Base-by-base conservation (phyloP, 2,888 invertebrate species). In the Synergus laeviventris region DNA sequence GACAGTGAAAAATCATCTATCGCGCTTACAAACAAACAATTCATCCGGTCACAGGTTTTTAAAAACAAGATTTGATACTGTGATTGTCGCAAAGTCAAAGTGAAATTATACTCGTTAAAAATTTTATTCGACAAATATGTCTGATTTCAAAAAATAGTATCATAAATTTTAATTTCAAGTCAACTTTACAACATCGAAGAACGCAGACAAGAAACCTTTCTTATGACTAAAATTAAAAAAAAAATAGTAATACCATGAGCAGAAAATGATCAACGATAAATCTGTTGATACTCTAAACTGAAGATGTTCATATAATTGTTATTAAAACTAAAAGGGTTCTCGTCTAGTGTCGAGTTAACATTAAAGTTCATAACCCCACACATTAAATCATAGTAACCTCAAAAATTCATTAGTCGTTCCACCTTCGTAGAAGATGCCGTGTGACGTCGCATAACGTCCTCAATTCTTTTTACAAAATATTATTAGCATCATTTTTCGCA, bases 361-460 rank as follows among this genome's bases (percentile, higher is more conserved):
- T 49, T 70, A 70, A 70, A 70, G 49, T 70, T 70, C 24, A 45
- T 49, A 70, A 24, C n/a, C n/a, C 16, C 31, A n/a, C 21, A 49
- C 45, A 70, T n/a, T 24, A 70, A 70, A 70, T 49, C 36, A 36
- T n/a, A 31, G 9, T 18, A 21, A 4, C 21, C 56, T 70, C 70
- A 70, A 70, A 70, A 70, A 70, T 49, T 70, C 24, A 70, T 70
- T 70, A 16, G 11, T 18, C 56, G 4, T 42, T 8, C 14, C 49
- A 70, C 16, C 49, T 70, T 70, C 49, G 21, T 31, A 70, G 70
- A 70, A 70, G 70, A 21, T 70, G 70, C 11, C 2, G 8, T 56
- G 11, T 21, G 56, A 56, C 56, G 21, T 56, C 7, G 9, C 21
- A 21, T 56, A 21, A 56, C 56, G 56, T 56, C 21, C 18, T 21